Percentiles rank a stretch among this genome's conserved stretches.
phyloP scores from a whole-genome alignment of 2,797 vertebrate genomes.

The Momotus momota region DNA sequence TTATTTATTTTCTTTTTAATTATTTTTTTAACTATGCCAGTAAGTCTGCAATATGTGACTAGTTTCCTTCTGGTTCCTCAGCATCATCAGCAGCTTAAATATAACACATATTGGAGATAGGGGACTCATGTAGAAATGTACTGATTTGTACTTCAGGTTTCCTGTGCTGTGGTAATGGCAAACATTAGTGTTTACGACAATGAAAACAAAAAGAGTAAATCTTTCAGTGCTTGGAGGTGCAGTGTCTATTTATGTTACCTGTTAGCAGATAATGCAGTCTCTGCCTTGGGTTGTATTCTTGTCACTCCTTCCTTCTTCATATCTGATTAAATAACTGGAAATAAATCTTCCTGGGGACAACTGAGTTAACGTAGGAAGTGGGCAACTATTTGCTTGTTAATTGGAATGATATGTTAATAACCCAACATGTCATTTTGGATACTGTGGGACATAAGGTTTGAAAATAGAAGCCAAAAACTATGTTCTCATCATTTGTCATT shows the following conservation, averaged over 20 bases:
- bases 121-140: neutral
- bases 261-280: neutral
- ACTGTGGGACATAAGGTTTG: neutral
- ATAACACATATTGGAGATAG: neutral
- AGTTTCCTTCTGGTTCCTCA: neutral
- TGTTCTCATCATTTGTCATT: neutral
- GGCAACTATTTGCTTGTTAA: neutral
- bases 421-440: neutral
- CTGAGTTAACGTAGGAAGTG: neutral
- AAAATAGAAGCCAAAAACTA: neutral
- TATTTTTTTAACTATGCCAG: neutral
- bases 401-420: neutral
- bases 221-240: neutral
- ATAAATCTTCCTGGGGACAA: neutral
- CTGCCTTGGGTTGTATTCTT: neutral
- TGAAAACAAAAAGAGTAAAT: neutral
- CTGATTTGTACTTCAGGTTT: neutral
- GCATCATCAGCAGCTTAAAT: neutral
- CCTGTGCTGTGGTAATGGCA: neutral
- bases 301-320: neutral
- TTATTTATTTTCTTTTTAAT: neutral
- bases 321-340: conserved; percentile 6
- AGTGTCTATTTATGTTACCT: conserved; percentile 27
- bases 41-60: neutral
- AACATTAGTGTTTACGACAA: neutral